Evolutionary conservation across 53 echinoderm and acorn worm genomes (phyloP).

Genomic region (Pentamera pediparva): DNA sequence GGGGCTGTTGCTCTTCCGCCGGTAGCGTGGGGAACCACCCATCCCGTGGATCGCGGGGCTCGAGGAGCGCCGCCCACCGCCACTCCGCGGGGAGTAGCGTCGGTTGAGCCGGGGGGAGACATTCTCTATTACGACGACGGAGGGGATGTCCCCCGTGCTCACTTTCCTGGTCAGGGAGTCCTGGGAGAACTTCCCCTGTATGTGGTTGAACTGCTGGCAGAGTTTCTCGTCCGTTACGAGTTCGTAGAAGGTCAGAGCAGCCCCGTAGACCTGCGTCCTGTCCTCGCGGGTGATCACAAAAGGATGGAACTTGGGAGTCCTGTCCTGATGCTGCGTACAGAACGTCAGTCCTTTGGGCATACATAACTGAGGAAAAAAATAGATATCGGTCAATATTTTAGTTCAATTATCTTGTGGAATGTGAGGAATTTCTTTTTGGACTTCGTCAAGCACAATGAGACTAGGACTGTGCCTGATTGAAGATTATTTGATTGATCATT

Average conservation of each 20-base stretch:
- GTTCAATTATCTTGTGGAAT: not conserved
- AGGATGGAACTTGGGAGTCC: conserved; percentile 76
- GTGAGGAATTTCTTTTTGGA: no score
- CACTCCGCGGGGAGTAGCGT: conserved; percentile 47
- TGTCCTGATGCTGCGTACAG: conserved; percentile 76
- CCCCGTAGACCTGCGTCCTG: conserved; percentile 69
- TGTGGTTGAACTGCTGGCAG: conserved; percentile 44
- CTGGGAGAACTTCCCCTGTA: conserved; percentile 67
- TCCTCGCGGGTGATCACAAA: conserved; percentile 94
- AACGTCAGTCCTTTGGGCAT: conserved; percentile 97
- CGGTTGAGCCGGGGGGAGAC: conserved; percentile 64
- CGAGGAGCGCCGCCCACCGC: conserved; percentile 40
- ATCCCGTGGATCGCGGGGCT: conserved; percentile 59
- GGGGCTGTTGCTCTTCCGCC: conserved; percentile 49
- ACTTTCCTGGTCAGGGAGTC: conserved; percentile 51
- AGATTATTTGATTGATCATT: no score
- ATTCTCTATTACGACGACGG: conserved; percentile 66
- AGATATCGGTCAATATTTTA: not conserved
- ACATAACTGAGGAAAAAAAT: conserved; percentile 62
- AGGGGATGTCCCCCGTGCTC: conserved; percentile 53
- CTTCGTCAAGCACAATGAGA: no score
- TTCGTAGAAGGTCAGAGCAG: conserved; percentile 82
- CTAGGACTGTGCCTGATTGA: no score
- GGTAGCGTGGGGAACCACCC: conserved; percentile 57
- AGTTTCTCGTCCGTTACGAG: conserved; percentile 60